phyloP scores from a whole-genome alignment of 2,113 vertebrate genomes.

The Rhabdornis inornatus region DNA sequence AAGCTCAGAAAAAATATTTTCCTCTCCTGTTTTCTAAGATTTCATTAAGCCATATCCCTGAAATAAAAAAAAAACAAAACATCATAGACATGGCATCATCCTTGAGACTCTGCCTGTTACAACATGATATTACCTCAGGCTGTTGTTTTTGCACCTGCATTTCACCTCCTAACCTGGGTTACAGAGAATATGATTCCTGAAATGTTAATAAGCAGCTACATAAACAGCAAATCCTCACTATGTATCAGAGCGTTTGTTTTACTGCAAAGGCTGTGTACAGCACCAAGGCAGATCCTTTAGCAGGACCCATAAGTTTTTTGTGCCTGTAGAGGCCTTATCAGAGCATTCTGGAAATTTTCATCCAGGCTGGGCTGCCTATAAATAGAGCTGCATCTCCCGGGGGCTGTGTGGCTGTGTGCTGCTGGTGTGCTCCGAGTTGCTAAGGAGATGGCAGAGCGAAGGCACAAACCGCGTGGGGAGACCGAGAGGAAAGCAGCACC shows the following conservation, averaged over 20 bases:
- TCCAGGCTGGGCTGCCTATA: not conserved
- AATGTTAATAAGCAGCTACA: slow-evolving; percentile 27
- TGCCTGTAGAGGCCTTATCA: not conserved
- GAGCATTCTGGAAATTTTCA: slow-evolving; percentile 50
- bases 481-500: not conserved
- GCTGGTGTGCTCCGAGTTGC: slow-evolving; percentile 44
- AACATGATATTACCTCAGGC: not conserved
- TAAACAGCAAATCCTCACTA: not conserved
- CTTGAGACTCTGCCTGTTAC: slow-evolving; percentile 19
- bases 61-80: not conserved
- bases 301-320: not conserved
- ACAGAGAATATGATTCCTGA: not conserved
- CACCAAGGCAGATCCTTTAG: not conserved
- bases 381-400: slow-evolving; percentile 30
- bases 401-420: slow-evolving; percentile 30
- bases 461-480: not conserved
- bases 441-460: slow-evolving; percentile 45
- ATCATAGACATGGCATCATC: slow-evolving; percentile 24
- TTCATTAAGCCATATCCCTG: not conserved
- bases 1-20: slow-evolving; percentile 13
- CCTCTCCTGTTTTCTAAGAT: not conserved
- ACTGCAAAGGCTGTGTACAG: not conserved
- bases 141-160: slow-evolving; percentile 62
- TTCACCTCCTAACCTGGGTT: slow-evolving; percentile 43
- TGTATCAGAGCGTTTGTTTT: not conserved